Percentiles rank a stretch among this genome's conserved stretches.
Conservation (phyloP, 2,888 invertebrate genomes). For the Drosophila diplacantha region DNA sequence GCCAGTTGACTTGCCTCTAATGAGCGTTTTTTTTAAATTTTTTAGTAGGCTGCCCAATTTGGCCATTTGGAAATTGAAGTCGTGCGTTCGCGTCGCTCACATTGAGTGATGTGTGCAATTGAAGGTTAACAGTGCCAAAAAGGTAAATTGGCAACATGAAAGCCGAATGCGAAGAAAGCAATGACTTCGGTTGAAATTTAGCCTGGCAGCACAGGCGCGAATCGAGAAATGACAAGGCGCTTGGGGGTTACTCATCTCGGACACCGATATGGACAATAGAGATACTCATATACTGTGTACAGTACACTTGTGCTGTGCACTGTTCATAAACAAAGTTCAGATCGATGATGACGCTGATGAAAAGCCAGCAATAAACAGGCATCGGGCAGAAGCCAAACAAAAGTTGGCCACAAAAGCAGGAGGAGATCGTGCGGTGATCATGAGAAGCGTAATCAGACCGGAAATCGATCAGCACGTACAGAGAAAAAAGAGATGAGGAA, state of each 20-base stretch:
- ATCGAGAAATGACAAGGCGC: slow-evolving; percentile 5
- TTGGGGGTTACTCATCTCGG: slow-evolving; percentile 27
- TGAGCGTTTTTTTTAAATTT: slow-evolving; percentile 28
- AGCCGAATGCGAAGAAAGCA: slow-evolving; percentile 20
- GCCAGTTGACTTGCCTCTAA: slow-evolving; percentile 43
- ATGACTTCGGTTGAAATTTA: slow-evolving; percentile 2
- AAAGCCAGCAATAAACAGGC: slow-evolving; percentile 25
- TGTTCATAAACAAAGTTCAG: slow-evolving; percentile 32
- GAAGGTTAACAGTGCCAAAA: slow-evolving; percentile 72
- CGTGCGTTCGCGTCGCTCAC: slow-evolving; percentile 45
- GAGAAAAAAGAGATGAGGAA: slow-evolving; percentile 4
- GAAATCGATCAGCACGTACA: slow-evolving; percentile 74
- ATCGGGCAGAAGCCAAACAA: slow-evolving; percentile 61
- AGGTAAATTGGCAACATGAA: slow-evolving; percentile 37
- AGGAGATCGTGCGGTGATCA: slow-evolving; percentile 46
- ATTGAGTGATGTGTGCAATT: slow-evolving; percentile 60
- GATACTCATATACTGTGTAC: slow-evolving; percentile 11
- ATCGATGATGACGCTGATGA: slow-evolving; percentile 47
- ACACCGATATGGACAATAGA: slow-evolving; percentile 7
- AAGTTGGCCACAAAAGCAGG: slow-evolving; percentile 32
- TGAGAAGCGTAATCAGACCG: slow-evolving; percentile 73
- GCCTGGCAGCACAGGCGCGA: slow-evolving; percentile 7
- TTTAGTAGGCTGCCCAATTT: slow-evolving; percentile 59
- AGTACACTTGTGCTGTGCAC: slow-evolving; percentile 16
- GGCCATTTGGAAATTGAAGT: slow-evolving; percentile 65